phyloP scores from a whole-genome alignment of 2,797 vertebrate genomes.

The Neostethus bicornis region DNA sequence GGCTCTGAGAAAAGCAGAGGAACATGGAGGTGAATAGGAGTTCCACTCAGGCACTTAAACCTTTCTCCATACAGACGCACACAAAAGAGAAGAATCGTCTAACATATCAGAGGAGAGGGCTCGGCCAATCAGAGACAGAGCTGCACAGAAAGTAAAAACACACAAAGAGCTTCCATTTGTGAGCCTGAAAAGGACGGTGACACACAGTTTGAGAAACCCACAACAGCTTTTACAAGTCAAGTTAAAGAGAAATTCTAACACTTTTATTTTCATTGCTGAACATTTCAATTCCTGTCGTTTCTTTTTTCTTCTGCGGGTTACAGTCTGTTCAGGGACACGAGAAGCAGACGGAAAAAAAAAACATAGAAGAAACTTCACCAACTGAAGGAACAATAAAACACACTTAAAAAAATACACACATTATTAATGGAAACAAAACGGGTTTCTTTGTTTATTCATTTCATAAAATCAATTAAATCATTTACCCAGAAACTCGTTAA shows the following conservation, averaged over 20 bases:
- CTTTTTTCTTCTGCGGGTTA: constrained; percentile 36
- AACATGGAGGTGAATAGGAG: constrained; percentile 70
- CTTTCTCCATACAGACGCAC: constrained; percentile 64
- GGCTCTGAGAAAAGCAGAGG: constrained; percentile 68
- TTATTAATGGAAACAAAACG: too few species aligned
- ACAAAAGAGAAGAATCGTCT: constrained; percentile 71
- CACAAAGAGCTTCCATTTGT: constrained; percentile 61
- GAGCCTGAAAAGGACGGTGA: constrained; percentile 58
- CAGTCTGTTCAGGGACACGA: constrained; percentile 30
- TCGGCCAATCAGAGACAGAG: constrained; percentile 47
- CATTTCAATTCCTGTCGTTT: constrained; percentile 44
- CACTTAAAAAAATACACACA: too few species aligned
- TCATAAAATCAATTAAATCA: too few species aligned
- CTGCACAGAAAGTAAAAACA: constrained; percentile 44
- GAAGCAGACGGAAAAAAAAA: constrained; percentile 19
- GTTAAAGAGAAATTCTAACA: constrained; percentile 50
- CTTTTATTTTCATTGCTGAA: constrained; percentile 43
- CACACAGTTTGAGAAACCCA: constrained; percentile 48
- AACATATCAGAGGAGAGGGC: constrained; percentile 52
- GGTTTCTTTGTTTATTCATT: too few species aligned
- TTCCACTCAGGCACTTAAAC: constrained; percentile 77
- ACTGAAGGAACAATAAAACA: too few species aligned
- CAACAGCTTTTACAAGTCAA: constrained; percentile 50
- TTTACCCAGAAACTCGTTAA: too few species aligned
- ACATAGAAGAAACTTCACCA: constrained; percentile 19